phyloP scores from a whole-genome alignment of 2,113 vertebrate species.

The Mellivora capensis region DNA sequence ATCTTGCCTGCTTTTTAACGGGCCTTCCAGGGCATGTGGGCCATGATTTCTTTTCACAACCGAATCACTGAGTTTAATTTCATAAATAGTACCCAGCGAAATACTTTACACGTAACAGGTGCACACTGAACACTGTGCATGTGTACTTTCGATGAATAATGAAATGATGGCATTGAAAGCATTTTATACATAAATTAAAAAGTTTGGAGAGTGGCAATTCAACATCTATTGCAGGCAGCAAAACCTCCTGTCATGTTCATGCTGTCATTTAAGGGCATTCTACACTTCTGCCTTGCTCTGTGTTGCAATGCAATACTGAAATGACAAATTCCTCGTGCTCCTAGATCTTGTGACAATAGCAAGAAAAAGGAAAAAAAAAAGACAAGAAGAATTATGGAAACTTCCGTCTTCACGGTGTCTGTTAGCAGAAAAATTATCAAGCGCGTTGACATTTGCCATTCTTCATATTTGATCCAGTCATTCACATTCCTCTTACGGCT shows the following conservation, averaged over 20 bases:
- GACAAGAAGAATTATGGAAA: not conserved
- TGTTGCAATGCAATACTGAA: not conserved
- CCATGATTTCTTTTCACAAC: conserved; percentile 41
- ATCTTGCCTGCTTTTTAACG: conserved; percentile 3
- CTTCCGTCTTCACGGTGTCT: not conserved
- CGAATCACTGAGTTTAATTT: not conserved
- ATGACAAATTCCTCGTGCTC: not conserved
- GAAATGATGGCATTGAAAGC: not conserved
- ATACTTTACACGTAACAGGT: not conserved
- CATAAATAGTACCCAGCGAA: not conserved
- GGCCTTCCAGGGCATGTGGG: not conserved
- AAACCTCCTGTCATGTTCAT: not conserved
- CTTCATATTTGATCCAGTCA: conserved; percentile 36
- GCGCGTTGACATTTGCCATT: conserved; percentile 21
- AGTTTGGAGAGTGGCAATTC: not conserved
- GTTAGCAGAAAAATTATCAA: conserved; percentile 56
- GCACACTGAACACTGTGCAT: not conserved
- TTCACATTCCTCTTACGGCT: conserved; percentile 46
- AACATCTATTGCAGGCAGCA: not conserved
- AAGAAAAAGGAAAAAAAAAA: not conserved
- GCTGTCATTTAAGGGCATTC: not conserved
- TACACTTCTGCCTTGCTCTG: not conserved
- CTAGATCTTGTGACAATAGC: not conserved
- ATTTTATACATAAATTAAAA: not conserved
- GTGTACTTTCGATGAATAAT: not conserved